Conservation (phyloP, 2,797 vertebrate genomes). For the Gallirallus australis region DNA sequence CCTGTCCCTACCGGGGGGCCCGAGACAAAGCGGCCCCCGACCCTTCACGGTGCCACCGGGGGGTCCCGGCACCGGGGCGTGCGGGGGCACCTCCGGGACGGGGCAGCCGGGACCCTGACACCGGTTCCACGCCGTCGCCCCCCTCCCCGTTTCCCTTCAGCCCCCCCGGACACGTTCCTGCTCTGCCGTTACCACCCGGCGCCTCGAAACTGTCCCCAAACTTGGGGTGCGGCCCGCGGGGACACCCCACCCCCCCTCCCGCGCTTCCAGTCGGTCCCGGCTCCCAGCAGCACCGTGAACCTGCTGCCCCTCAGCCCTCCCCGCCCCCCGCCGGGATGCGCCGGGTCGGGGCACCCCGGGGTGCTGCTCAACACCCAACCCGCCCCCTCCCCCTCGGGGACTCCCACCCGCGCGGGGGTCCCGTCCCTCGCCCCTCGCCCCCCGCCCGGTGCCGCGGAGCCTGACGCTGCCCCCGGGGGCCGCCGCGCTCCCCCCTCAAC, state of each 20-base stretch:
- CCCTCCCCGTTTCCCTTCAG: too few species aligned
- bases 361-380: not conserved
- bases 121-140: not conserved
- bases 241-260: not conserved
- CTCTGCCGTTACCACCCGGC: not conserved
- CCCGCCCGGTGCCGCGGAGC: not conserved
- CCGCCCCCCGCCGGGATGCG: not conserved
- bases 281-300: not conserved
- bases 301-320: not conserved
- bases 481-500: not conserved
- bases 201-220: not conserved
- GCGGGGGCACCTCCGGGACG: not conserved
- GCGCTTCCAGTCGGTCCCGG: not conserved
- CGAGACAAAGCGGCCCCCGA: not conserved
- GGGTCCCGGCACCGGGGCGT: not conserved
- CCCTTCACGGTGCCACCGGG: fast-evolving
- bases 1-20: fast-evolving
- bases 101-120: not conserved
- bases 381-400: not conserved
- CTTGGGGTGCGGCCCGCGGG: not conserved
- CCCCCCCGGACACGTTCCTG: too few species aligned
- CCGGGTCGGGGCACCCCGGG: not conserved
- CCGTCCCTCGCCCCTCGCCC: not conserved
- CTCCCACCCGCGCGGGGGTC: not conserved
- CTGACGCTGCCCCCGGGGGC: not conserved